These are phyloP conservation scores for Pipistrellus pygmaeus DNA, from an alignment of 2,797 vertebrate species.

Conservation along the genomic window DNA sequence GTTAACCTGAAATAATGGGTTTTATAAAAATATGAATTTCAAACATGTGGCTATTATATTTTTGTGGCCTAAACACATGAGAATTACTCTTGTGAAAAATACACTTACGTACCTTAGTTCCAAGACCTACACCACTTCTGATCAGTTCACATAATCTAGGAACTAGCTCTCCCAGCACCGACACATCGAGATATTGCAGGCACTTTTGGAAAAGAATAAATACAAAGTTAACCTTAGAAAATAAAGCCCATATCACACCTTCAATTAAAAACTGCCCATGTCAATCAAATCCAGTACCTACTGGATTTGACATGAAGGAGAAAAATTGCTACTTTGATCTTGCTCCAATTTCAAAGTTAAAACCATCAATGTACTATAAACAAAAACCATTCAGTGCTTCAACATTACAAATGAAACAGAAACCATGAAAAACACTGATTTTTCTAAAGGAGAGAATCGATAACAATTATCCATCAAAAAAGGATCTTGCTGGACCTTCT, in stretches of 20 bases:
- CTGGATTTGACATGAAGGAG: conserved; percentile 26
- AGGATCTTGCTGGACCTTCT: not conserved
- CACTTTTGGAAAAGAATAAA: conserved; percentile 89
- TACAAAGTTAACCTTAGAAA: conserved; percentile 40
- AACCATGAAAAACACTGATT: not conserved
- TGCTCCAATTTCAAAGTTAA: conserved; percentile 52
- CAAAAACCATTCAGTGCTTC: conserved; percentile 13
- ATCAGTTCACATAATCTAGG: conserved; percentile 97
- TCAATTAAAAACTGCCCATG: not conserved
- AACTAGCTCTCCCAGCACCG: conserved; percentile 95
- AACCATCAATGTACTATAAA: not conserved
- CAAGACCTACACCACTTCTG: conserved; percentile 96
- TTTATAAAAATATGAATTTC: conserved; percentile 43
- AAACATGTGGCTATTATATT: not conserved
- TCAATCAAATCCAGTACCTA: not conserved
- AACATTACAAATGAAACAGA: conserved; percentile 40
- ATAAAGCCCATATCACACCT: not conserved
- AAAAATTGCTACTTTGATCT: conserved; percentile 47
- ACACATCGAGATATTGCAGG: conserved; percentile 97
- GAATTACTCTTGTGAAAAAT: conserved; percentile 32
- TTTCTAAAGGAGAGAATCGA: conserved; percentile 48
- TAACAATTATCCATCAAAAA: conserved; percentile 10
- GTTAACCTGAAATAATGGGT: conserved; percentile 35
- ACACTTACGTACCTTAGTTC: conserved; percentile 93
- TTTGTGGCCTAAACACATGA: conserved; percentile 28